A percentile compares a stretch with the other conserved stretches of the same genome.
phyloP scores from a whole-genome alignment of 2,797 vertebrate genomes.

The Tadarida brasiliensis region DNA sequence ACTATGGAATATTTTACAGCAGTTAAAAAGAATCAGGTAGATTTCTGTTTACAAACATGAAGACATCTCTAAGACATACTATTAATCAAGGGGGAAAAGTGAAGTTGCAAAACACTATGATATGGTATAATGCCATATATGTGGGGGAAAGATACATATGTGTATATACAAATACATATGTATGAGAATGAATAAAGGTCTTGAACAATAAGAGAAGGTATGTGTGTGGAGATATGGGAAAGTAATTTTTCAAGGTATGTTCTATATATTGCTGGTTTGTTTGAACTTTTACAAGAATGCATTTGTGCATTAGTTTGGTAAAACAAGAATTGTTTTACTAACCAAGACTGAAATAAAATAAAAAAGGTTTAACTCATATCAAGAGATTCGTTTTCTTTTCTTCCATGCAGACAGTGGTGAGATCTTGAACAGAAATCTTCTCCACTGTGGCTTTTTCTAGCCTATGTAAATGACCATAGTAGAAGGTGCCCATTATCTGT shows the following conservation, averaged over 20 bases:
- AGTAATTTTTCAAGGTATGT: background rate
- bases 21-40: background rate
- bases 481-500: background rate
- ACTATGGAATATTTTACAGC: background rate
- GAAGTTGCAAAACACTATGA: background rate
- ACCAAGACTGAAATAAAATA: background rate
- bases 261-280: background rate
- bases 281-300: slow-evolving; percentile 24
- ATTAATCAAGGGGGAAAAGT: background rate
- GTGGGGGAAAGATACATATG: background rate
- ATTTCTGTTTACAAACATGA: background rate
- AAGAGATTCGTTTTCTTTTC: slow-evolving; percentile 26
- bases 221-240: background rate
- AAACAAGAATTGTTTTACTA: slow-evolving; percentile 4
- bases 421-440: background rate
- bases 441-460: background rate
- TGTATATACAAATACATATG: background rate
- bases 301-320: background rate
- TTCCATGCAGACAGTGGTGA: background rate
- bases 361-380: background rate
- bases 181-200: background rate
- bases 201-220: background rate
- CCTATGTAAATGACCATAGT: background rate
- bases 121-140: background rate
- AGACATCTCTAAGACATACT: background rate